Conservation (phyloP, 2,888 invertebrate species). For the Chloroclystis v-ata region DNA sequence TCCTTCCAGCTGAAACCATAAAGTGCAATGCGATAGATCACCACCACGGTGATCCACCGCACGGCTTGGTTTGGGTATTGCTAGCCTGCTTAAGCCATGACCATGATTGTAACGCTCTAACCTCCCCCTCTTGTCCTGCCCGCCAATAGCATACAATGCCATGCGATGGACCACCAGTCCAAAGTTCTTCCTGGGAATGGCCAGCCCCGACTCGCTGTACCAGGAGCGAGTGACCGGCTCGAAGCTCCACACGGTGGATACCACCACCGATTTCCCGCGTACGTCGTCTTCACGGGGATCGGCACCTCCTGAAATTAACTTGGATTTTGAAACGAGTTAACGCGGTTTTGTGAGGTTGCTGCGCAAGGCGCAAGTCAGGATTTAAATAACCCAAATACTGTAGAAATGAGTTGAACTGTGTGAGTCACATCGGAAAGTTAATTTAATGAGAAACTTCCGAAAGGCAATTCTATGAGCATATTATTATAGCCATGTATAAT, state of each 20-base stretch:
- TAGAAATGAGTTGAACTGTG: too few relatives aligned
- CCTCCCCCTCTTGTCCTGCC: slow-evolving; percentile 81
- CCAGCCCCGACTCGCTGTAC: slow-evolving; percentile 80
- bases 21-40: slow-evolving; percentile 80
- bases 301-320: slow-evolving; percentile 73
- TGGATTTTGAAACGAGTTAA: not conserved
- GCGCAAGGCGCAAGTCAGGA: too few relatives aligned
- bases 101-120: too few relatives aligned
- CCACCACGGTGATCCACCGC: slow-evolving; percentile 84
- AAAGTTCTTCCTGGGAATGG: slow-evolving; percentile 81
- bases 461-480: too few relatives aligned
- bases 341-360: too few relatives aligned
- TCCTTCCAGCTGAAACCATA: slow-evolving; percentile 85
- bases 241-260: slow-evolving; percentile 83
- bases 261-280: slow-evolving; percentile 76
- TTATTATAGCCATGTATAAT: too few relatives aligned
- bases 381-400: too few relatives aligned
- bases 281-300: slow-evolving; percentile 80
- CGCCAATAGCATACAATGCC: slow-evolving; percentile 84
- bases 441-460: too few relatives aligned
- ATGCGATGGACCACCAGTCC: slow-evolving; percentile 81
- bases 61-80: too few relatives aligned
- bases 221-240: slow-evolving; percentile 81
- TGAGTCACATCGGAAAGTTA: too few relatives aligned
- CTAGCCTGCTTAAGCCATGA: too few relatives aligned